phyloP scores from a whole-genome alignment of 1,140 invertebrate genomes.

The Oryzaephilus surinamensis region DNA sequence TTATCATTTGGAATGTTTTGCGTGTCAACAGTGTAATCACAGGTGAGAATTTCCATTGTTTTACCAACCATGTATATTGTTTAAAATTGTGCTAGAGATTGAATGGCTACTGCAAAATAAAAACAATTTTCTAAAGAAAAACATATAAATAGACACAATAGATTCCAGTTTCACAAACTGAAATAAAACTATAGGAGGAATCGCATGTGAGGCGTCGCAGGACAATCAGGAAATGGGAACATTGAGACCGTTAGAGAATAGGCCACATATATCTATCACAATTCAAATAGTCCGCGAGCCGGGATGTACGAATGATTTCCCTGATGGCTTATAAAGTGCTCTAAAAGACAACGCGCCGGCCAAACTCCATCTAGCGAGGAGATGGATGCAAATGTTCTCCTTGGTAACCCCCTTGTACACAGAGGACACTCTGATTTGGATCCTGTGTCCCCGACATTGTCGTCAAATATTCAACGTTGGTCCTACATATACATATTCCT shows the following conservation, averaged over 20 bases:
- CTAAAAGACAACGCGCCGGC: slow-evolving; percentile 20
- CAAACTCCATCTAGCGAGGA: slow-evolving; percentile 9
- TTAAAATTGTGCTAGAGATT: neutral
- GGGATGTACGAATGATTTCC: slow-evolving; percentile 41
- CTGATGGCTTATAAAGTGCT: slow-evolving; percentile 41
- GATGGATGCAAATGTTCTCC: slow-evolving; percentile 14
- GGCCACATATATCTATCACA: slow-evolving; percentile 24
- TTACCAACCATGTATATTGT: neutral
- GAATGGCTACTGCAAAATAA: neutral
- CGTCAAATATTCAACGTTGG: slow-evolving; percentile 19
- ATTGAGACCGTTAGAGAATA: no score
- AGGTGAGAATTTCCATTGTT: slow-evolving; percentile 55
- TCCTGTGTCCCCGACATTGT: slow-evolving; percentile 12
- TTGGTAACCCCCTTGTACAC: no score
- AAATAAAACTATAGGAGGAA: no score
- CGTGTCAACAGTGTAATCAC: slow-evolving; percentile 96
- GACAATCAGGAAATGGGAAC: no score
- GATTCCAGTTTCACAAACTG: no score
- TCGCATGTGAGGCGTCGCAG: no score
- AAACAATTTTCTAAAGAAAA: no score
- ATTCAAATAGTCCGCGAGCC: slow-evolving; percentile 23
- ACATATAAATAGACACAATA: no score
- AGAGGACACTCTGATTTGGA: slow-evolving; percentile 2
- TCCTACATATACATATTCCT: no score
- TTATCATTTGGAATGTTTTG: slow-evolving; percentile 96